Conservation (phyloP, 2,797 vertebrate species). For the Cynodonichthys magdalenae region DNA sequence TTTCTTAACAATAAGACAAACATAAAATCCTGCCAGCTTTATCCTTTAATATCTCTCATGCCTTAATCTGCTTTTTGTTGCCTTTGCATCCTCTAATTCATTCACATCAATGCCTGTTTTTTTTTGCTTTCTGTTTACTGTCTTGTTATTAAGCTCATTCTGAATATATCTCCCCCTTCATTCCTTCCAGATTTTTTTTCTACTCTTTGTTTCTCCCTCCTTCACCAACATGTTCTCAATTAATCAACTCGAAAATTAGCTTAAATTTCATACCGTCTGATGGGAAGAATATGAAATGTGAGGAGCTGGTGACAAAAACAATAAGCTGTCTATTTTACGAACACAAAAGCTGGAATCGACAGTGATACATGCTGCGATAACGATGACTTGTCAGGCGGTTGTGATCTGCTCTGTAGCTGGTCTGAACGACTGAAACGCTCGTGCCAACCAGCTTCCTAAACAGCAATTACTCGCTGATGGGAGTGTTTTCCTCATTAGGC, state of each 20-base stretch:
- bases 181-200: neutral
- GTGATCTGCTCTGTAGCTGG: slow-evolving; percentile 55
- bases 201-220: neutral
- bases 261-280: slow-evolving; percentile 39
- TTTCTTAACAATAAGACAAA: slow-evolving; percentile 29
- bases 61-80: slow-evolving; percentile 11
- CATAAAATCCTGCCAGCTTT: slow-evolving; percentile 7
- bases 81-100: slow-evolving; percentile 2
- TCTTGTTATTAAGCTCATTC: slow-evolving; percentile 5
- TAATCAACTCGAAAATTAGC: slow-evolving; percentile 51
- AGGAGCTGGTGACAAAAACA: slow-evolving; percentile 17
- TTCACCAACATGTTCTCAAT: neutral
- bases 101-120: slow-evolving; percentile 1
- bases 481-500: slow-evolving; percentile 79
- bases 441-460: slow-evolving; percentile 75
- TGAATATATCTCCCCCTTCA: slow-evolving; percentile 13
- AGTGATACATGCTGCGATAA: slow-evolving; percentile 54
- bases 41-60: slow-evolving; percentile 20
- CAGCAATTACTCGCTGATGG: slow-evolving; percentile 75
- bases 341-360: slow-evolving; percentile 26
- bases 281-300: slow-evolving; percentile 44
- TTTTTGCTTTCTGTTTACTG: slow-evolving; percentile 7
- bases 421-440: slow-evolving; percentile 38
- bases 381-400: slow-evolving; percentile 42
- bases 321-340: slow-evolving; percentile 24